Percentiles rank a stretch among this genome's conserved stretches.
Conservation (phyloP, 2,113 vertebrate species). For the Ageneiosus marmoratus region DNA sequence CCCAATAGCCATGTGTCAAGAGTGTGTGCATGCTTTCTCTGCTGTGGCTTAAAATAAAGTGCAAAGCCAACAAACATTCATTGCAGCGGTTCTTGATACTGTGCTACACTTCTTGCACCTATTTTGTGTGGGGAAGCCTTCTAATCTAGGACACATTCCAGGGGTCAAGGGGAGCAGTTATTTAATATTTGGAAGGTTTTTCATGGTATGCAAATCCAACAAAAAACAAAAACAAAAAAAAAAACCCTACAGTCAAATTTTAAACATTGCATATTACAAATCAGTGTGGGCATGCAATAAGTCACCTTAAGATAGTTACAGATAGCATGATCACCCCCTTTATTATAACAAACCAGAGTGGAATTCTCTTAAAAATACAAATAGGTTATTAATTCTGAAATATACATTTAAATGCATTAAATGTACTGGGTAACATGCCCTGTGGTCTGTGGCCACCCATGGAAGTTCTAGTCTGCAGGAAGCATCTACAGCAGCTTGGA, state of each 20-base stretch:
- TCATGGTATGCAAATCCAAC: neutral
- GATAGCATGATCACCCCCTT: neutral
- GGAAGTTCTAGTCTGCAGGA: neutral
- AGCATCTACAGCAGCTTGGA: constrained; percentile 11
- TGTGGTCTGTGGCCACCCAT: neutral
- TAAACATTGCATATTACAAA: neutral
- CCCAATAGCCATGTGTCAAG: constrained; percentile 41
- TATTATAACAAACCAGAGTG: neutral
- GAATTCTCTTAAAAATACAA: neutral
- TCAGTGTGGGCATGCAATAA: neutral
- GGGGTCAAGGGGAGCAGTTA: neutral
- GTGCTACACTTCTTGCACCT: neutral
- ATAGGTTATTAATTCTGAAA: neutral
- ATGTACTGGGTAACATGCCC: too few relatives aligned
- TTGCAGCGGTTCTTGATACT: constrained; percentile 48
- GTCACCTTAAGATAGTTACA: neutral
- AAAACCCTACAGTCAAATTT: neutral
- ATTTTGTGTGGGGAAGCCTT: constrained; percentile 4
- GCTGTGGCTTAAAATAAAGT: constrained; percentile 63
- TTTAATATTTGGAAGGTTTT: neutral
- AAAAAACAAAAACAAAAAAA: neutral
- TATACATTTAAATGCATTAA: neutral
- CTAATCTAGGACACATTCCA: neutral
- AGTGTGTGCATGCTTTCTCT: constrained; percentile 34
- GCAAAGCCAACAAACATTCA: constrained; percentile 62